These are phyloP conservation scores for Gortyna flavago DNA, from an alignment of 2,888 invertebrate genomes.

Conservation along the genomic window DNA sequence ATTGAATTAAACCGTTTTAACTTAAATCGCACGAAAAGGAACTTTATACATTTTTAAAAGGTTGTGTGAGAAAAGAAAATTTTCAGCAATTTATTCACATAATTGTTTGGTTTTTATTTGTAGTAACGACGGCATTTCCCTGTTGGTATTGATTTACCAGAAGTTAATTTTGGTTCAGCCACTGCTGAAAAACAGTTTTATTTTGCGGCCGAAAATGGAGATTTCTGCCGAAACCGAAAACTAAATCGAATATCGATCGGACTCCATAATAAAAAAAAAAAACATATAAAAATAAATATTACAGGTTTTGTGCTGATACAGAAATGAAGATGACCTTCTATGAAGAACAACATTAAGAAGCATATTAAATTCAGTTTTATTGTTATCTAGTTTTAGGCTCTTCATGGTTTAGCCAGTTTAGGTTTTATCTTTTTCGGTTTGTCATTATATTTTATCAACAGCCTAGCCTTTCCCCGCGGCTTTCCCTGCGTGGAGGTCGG, in stretches of 20 bases:
- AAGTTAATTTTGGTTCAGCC: background rate
- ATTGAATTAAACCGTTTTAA: too few species aligned
- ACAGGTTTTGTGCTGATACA: background rate
- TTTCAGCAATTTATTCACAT: background rate
- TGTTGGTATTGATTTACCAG: background rate
- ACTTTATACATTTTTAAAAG: background rate
- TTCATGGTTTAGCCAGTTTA: background rate
- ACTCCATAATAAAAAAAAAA: too few species aligned
- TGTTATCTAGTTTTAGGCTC: background rate
- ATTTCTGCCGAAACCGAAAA: background rate
- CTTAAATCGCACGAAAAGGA: background rate
- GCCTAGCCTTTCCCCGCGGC: too few species aligned
- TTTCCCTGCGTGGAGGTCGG: too few species aligned
- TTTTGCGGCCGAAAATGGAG: background rate
- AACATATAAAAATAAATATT: background rate
- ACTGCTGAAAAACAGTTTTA: background rate
- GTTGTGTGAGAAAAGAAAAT: too few species aligned
- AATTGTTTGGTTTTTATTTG: background rate
- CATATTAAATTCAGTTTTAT: background rate
- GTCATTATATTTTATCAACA: too few species aligned
- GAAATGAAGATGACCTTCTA: background rate
- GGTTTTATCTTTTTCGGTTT: background rate
- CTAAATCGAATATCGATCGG: background rate
- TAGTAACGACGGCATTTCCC: background rate
- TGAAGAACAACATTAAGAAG: background rate